phyloP scores from a whole-genome alignment of 2,888 invertebrate genomes.

The Xestoiulus laeticollis region DNA sequence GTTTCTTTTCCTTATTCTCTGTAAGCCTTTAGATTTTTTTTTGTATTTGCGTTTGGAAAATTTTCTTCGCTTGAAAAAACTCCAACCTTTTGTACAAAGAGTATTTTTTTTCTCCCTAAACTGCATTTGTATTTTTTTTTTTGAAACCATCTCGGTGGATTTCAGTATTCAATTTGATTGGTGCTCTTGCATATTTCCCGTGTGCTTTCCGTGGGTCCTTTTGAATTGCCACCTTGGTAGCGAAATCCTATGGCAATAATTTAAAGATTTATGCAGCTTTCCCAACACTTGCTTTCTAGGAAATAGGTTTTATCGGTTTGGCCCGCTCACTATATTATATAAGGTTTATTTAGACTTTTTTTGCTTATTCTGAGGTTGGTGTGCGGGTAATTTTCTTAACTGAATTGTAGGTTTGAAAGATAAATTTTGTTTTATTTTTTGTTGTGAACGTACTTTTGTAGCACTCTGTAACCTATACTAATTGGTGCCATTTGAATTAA shows the following conservation, averaged over 20 bases:
- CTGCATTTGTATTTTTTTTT: constrained; percentile 38
- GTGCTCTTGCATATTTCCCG: constrained; percentile 40
- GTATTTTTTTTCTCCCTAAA: constrained; percentile 36
- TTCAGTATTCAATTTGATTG: constrained; percentile 31
- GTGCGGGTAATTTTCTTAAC: neutral
- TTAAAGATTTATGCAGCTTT: constrained; percentile 43
- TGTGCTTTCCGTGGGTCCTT: constrained; percentile 26
- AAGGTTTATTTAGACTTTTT: constrained; percentile 2
- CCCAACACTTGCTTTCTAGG: constrained; percentile 31
- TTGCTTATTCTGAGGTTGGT: neutral
- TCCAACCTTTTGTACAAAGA: neutral
- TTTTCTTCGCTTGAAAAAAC: neutral
- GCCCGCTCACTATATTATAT: constrained; percentile 14
- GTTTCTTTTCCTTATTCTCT: constrained; percentile 10
- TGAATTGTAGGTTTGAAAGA: neutral
- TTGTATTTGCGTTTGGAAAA: neutral
- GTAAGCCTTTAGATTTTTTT: neutral
- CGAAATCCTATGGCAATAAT: constrained; percentile 25
- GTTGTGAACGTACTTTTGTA: neutral
- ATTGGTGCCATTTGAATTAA: too few relatives aligned
- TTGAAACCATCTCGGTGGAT: constrained; percentile 32
- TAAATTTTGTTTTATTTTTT: neutral
- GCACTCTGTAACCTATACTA: neutral
- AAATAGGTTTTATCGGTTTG: constrained; percentile 43
- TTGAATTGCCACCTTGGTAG: constrained; percentile 30